Percentiles rank a stretch among this genome's conserved stretches.
phyloP scores from a whole-genome alignment of 23 tunicate species.

The Trididemnum clinides region DNA sequence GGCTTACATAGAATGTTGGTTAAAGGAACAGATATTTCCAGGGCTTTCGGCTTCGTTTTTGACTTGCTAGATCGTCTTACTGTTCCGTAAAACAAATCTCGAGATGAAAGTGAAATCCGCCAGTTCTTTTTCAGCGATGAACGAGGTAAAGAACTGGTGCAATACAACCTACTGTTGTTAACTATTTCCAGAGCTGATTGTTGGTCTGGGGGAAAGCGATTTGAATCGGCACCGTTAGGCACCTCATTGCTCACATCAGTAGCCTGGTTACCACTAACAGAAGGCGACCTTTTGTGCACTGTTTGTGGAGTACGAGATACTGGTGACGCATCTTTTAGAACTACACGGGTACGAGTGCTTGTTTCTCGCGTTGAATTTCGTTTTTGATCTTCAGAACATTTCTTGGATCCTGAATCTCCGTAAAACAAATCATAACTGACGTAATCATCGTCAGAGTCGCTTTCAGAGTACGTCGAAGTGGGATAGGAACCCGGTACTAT shows the following conservation, averaged over 20 bases:
- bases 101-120: too few relatives aligned
- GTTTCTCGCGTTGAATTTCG: background rate
- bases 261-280: too few relatives aligned
- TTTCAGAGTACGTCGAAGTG: background rate
- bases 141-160: too few relatives aligned
- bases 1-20: constrained; percentile 35
- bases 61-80: constrained; percentile 7
- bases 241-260: too few relatives aligned
- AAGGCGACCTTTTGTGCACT: too few relatives aligned
- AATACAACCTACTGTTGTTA: too few relatives aligned
- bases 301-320: too few relatives aligned
- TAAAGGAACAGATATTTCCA: constrained; percentile 43
- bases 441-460: constrained; percentile 69
- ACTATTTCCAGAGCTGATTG: background rate
- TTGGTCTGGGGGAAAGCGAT: background rate
- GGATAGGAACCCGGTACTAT: background rate
- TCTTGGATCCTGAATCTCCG: background rate
- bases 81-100: background rate
- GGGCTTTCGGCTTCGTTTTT: constrained; percentile 8
- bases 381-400: background rate
- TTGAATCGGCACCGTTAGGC: too few relatives aligned
- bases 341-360: background rate
- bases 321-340: too few relatives aligned
- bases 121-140: too few relatives aligned
- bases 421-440: constrained; percentile 59